A percentile compares a stretch with the other conserved stretches of the same genome.
Evolutionary conservation across 2,113 vertebrate species (phyloP).

Genomic region (Vicugna pacos): DNA sequence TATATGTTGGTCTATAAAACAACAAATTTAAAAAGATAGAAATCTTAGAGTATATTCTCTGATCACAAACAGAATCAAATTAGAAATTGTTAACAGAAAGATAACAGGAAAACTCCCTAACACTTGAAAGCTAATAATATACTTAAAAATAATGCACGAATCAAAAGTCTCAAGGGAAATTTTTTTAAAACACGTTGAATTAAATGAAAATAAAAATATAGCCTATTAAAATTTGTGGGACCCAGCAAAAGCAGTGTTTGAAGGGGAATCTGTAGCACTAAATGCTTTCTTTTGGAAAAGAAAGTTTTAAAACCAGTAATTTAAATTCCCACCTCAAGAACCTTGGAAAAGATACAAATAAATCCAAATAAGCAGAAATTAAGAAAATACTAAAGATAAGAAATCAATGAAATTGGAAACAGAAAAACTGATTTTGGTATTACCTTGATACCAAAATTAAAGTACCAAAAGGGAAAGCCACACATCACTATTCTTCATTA

Average conservation of each 20-base stretch:
- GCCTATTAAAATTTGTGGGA: not conserved
- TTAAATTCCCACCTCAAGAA: conserved; percentile 5
- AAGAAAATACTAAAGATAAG: not conserved
- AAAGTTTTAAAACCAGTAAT: not conserved
- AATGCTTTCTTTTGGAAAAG: not conserved
- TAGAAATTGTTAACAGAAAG: conserved; percentile 12
- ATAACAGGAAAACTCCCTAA: not conserved
- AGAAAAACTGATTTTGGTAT: conserved; percentile 15
- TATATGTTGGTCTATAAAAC: not conserved
- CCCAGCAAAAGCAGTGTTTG: not conserved
- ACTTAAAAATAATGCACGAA: not conserved
- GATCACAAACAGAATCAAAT: not conserved
- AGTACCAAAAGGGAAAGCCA: not conserved
- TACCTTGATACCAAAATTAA: not conserved
- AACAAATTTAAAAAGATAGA: not conserved
- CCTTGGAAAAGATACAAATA: not conserved
- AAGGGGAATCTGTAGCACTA: not conserved
- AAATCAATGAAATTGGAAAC: not conserved
- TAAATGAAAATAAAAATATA: not conserved
- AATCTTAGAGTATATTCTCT: not conserved
- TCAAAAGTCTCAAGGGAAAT: not conserved
- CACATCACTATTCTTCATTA: not conserved
- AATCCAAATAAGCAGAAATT: not conserved
- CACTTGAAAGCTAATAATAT: not conserved
- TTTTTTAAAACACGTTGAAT: not conserved